Evolutionary conservation across 2,888 invertebrate genomes (phyloP).

Genomic region (Lissonota sp.): DNA sequence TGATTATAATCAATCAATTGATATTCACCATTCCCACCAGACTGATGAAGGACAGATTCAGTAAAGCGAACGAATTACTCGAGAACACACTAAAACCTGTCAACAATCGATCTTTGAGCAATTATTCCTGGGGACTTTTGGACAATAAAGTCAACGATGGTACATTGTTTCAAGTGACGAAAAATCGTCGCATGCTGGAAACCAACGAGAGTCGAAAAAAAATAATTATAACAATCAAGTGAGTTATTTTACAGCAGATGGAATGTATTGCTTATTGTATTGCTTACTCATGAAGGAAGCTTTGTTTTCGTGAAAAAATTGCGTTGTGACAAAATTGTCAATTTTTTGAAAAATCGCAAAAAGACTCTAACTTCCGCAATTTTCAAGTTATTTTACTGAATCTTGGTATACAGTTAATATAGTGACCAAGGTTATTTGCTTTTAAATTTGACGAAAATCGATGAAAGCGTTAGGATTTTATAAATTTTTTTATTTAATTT

Average conservation of each 20-base stretch:
- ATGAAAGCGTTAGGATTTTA: too few species aligned
- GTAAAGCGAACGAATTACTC: constrained; percentile 38
- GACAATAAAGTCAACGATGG: background rate
- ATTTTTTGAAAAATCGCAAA: too few species aligned
- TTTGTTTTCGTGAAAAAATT: too few species aligned
- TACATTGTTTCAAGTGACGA: background rate
- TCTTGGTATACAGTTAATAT: too few species aligned
- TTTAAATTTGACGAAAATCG: too few species aligned
- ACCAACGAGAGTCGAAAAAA: background rate
- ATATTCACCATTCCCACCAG: background rate
- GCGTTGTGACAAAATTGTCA: too few species aligned
- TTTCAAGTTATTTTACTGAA: too few species aligned
- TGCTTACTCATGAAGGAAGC: too few species aligned
- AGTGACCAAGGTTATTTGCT: too few species aligned
- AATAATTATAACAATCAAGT: constrained; percentile 35
- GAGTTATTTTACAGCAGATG: background rate
- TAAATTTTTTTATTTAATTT: too few species aligned
- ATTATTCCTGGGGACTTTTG: background rate
- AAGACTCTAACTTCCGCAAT: too few species aligned
- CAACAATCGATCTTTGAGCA: background rate
- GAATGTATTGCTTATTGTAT: background rate
- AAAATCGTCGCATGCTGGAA: background rate
- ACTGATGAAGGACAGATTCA: constrained; percentile 17
- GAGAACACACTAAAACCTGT: constrained; percentile 4
- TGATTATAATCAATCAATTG: background rate